Evolutionary conservation across 2,113 vertebrate species (phyloP), one percentile per base, ranked within the genome.

Genomic region (Percina caprodes): DNA sequence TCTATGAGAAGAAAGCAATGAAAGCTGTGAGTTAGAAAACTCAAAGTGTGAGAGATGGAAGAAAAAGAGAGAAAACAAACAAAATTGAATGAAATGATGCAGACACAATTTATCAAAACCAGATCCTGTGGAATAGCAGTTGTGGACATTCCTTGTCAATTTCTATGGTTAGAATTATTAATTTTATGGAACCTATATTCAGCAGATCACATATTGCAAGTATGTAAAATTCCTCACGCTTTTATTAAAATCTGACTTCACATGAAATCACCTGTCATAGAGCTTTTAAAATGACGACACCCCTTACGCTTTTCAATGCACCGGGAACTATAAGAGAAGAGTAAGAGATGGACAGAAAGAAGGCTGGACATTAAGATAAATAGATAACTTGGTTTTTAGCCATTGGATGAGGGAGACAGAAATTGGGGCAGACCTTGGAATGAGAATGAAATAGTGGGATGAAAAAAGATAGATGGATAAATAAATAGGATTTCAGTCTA

Each of bases 401-500:
- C 66, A 79, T 76, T 15, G 42, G 19, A 63, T 33, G 77, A 83
- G 49, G 59, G 33, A 82, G 74, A 61, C 65, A 77, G 69, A 73
- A 60, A 79, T 42, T 62, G 35, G 23, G 35, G 35, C 2, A 45
- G 30, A 30, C 68, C 0, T 14, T 21, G 49, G 60, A 59, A 65
- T 5, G 33, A 65, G 75, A 74, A 61, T 74, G 58, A 65, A 70
- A 78, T 66, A 75, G 59, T 59, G 21, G 26, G 10, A n/a, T 13
- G 14, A 42, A 7, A 55, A 24, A 51, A 77, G 77, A 80, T 65
- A 42, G 70, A 83, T 88, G 72, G 77, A 48, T 74, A 79, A 83
- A 76, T 87, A 92, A 91, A 91, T 91, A 83, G 86, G 74, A 84
- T 91, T 91, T 90, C 69, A 26, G 80, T 82, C 67, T 51, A 39